These are phyloP conservation scores for Actinia equina DNA, from an alignment of 64 coral and sea anemone species.

Conservation along the genomic window DNA sequence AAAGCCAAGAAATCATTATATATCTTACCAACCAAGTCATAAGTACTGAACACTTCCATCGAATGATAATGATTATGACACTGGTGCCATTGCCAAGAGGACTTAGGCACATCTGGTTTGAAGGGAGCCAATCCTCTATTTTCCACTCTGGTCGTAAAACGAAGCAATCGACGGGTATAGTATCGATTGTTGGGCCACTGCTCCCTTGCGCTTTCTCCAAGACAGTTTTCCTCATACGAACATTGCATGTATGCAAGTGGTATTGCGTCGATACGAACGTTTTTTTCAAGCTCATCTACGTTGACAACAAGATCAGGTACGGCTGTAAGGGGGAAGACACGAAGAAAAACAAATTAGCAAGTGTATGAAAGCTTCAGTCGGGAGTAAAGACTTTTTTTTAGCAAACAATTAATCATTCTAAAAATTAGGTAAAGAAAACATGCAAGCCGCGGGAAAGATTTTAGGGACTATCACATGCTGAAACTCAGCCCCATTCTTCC, in stretches of 20 bases:
- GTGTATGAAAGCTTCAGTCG: no score
- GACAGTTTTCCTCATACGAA: slow-evolving; percentile 83
- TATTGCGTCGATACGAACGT: slow-evolving; percentile 26
- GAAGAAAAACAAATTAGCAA: not conserved
- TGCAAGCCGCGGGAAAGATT: no score
- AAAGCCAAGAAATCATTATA: not conserved
- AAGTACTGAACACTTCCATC: slow-evolving; percentile 80
- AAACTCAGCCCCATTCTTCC: not conserved
- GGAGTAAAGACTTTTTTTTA: no score
- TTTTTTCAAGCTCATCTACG: slow-evolving; percentile 19
- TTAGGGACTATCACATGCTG: no score
- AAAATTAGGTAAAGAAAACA: no score
- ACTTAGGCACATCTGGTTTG: slow-evolving; percentile 45
- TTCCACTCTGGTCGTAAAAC: slow-evolving; percentile 72
- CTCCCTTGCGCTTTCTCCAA: slow-evolving; percentile 21
- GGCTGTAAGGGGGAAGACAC: slow-evolving; percentile 22
- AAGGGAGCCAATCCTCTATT: slow-evolving; percentile 78
- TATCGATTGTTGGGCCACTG: not conserved
- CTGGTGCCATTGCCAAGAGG: slow-evolving; percentile 72
- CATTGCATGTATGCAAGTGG: slow-evolving; percentile 43
- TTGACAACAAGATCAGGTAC: slow-evolving; percentile 85
- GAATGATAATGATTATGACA: slow-evolving; percentile 95
- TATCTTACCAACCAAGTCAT: slow-evolving; percentile 63
- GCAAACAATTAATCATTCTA: no score
- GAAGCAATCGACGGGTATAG: slow-evolving; percentile 49